Percentiles rank a stretch among this genome's conserved stretches.
phyloP scores from a whole-genome alignment of 2,113 vertebrate genomes.

The Tragelaphus buxtoni region DNA sequence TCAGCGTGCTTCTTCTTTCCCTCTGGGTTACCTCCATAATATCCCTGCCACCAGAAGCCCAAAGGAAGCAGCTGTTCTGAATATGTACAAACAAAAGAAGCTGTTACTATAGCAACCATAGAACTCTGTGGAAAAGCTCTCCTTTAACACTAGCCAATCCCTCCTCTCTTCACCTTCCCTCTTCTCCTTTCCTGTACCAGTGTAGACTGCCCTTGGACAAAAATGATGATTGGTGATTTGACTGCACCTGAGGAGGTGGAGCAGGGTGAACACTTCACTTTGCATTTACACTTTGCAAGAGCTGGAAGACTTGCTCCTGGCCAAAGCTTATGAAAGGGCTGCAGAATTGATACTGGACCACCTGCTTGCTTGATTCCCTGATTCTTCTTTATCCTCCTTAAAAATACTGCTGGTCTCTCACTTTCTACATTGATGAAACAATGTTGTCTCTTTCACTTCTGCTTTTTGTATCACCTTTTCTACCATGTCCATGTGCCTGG shows the following conservation, averaged over 20 bases:
- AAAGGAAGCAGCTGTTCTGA: constrained; percentile 65
- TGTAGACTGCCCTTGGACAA: neutral
- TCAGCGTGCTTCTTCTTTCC: neutral
- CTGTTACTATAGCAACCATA: constrained; percentile 78
- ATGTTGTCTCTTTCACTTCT: neutral
- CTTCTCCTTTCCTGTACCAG: neutral
- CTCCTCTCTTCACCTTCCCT: neutral
- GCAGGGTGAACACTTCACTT: neutral
- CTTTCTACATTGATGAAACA: neutral
- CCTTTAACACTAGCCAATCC: constrained; percentile 7
- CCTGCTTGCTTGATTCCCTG: neutral
- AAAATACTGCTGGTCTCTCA: neutral
- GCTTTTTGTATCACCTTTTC: neutral
- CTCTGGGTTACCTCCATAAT: neutral
- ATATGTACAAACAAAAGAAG: constrained; percentile 77
- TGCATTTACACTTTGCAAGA: rapidly evolving
- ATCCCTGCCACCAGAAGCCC: constrained; percentile 35
- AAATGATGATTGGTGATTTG: rapidly evolving
- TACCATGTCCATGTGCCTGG: neutral
- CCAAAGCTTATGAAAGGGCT: neutral
- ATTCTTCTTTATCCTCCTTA: neutral
- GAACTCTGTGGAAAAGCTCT: constrained; percentile 58
- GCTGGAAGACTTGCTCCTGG: neutral
- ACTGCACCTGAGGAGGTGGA: rapidly evolving
- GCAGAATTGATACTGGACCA: neutral